Conservation (phyloP, 2,113 vertebrate genomes). For the Myotis brandtii region DNA sequence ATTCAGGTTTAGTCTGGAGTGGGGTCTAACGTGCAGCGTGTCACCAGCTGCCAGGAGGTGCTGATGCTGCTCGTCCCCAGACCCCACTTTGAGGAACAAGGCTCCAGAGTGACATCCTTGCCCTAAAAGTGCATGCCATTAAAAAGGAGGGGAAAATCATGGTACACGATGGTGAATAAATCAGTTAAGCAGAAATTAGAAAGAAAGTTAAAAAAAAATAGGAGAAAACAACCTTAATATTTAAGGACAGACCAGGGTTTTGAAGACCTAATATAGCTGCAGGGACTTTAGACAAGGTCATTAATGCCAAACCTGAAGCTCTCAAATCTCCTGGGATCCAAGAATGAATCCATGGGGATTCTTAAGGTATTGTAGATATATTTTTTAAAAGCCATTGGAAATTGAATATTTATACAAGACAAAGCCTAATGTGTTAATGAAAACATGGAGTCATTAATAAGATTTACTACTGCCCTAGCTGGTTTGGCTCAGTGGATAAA, state of each 20-base stretch:
- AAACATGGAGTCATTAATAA: conserved; percentile 34
- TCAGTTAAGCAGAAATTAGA: background rate
- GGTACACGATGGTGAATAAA: background rate
- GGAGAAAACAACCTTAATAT: background rate
- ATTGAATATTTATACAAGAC: background rate
- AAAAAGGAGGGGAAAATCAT: fast-evolving
- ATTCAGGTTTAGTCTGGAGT: background rate
- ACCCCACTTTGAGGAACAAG: background rate
- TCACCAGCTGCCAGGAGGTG: background rate
- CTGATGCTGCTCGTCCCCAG: fast-evolving
- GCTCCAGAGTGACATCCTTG: background rate
- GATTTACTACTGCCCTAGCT: background rate
- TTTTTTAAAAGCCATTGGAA: background rate
- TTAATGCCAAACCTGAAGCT: background rate
- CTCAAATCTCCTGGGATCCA: background rate
- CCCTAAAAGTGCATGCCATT: too few species aligned
- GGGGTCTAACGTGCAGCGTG: background rate
- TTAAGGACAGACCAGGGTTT: background rate
- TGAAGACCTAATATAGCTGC: background rate
- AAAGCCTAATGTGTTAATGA: background rate
- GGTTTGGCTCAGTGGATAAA: too few species aligned
- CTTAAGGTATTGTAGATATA: background rate
- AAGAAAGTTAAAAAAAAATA: background rate
- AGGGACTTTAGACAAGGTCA: background rate
- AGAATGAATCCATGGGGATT: background rate